Percentiles rank a stretch among this genome's conserved stretches.
phyloP scores from a whole-genome alignment of 1,140 invertebrate species.

The Rhizoglyphus robini region DNA sequence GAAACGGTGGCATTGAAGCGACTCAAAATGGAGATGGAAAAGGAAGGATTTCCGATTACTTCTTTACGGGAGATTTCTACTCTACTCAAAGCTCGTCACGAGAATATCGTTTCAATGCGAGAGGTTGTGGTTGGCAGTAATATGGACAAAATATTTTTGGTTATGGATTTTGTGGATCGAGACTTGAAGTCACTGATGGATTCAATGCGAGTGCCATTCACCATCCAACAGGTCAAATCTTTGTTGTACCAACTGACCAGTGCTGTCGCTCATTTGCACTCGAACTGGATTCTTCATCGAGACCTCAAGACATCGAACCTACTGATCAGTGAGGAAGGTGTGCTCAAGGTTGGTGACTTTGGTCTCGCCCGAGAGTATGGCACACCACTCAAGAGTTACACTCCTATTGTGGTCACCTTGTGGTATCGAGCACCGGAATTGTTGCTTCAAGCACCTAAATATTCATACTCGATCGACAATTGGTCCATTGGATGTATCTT shows the following conservation, averaged over 20 bases:
- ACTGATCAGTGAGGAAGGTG: conserved; percentile 76
- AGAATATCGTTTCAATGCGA: conserved; percentile 91
- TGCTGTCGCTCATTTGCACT: conserved; percentile 81
- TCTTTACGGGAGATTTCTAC: conserved; percentile 96
- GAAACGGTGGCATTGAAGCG: conserved; percentile 96
- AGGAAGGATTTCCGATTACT: conserved; percentile 98
- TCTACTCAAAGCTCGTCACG: conserved; percentile 87
- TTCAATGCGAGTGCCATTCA: conserved; percentile 86
- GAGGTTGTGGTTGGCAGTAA: conserved; percentile 98
- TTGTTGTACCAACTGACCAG: conserved; percentile 76
- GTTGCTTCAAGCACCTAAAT: conserved; percentile 70
- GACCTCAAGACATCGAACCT: conserved; percentile 99
- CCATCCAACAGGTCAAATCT: conserved; percentile 90
- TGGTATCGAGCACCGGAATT: conserved; percentile 95
- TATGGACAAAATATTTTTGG: conserved; percentile 99
- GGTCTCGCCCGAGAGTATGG: conserved; percentile 95
- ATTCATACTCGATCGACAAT: conserved; percentile 90
- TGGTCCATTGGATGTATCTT: conserved; percentile 99
- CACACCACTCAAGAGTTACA: conserved; percentile 90
- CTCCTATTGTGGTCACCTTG: conserved; percentile 89
- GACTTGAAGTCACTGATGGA: conserved; percentile 97
- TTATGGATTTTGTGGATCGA: conserved; percentile 99
- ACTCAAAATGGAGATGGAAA: conserved; percentile 99
- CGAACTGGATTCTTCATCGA: conserved; percentile 97
- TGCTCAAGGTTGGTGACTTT: conserved; percentile 85